Evolutionary conservation across 2,888 invertebrate genomes (phyloP).

Genomic region (Drosophila vallismaia): DNA sequence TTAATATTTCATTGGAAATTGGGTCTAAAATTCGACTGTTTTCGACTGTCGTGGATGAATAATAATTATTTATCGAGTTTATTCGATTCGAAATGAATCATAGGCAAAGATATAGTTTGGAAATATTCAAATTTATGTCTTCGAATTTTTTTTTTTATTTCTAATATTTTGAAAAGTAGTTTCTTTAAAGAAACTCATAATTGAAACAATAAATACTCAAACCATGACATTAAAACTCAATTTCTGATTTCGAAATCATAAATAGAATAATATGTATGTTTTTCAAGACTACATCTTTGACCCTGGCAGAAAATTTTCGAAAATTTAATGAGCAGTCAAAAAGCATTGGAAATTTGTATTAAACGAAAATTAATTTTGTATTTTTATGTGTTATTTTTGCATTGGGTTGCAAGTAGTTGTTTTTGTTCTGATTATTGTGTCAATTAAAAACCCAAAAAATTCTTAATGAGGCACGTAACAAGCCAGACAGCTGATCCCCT

Average conservation of each 20-base stretch:
- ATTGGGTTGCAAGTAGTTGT: background rate
- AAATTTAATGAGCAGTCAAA: slow-evolving; percentile 31
- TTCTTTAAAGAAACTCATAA: no score
- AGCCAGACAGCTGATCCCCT: slow-evolving; percentile 45
- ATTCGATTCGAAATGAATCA: background rate
- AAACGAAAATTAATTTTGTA: slow-evolving; percentile 27
- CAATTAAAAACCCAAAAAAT: slow-evolving; percentile 70
- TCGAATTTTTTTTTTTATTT: background rate
- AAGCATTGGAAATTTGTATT: slow-evolving; percentile 37
- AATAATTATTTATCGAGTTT: background rate
- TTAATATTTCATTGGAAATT: slow-evolving; percentile 1
- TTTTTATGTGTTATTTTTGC: slow-evolving; percentile 49
- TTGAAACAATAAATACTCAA: background rate
- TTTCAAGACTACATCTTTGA: slow-evolving; percentile 6
- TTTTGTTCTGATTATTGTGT: slow-evolving; percentile 50
- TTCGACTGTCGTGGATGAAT: background rate
- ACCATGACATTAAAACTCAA: background rate
- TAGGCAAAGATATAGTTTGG: background rate
- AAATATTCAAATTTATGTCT: background rate
- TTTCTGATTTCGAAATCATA: background rate
- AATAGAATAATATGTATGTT: background rate
- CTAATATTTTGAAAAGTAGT: background rate
- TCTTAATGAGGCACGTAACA: slow-evolving; percentile 77
- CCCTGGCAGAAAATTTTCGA: slow-evolving; percentile 27
- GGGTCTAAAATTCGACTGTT: background rate